Evolutionary conservation across 2,113 vertebrate species (phyloP), one percentile per base, ranked within the genome.

Genomic region (Thalassoma bifasciatum): DNA sequence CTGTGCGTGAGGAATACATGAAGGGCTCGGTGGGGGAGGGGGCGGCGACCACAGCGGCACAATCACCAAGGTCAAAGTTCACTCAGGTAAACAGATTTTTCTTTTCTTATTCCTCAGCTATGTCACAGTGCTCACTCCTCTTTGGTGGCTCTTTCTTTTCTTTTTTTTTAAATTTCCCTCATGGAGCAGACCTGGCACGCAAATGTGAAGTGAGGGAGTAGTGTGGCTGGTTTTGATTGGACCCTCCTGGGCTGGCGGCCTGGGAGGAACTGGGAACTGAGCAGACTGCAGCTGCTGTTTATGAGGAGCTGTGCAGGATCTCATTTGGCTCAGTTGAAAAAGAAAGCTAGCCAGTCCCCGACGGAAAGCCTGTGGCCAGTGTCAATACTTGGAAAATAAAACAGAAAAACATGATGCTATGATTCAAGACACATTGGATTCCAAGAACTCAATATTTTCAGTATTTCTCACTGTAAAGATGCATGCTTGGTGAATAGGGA

Each of bases 1-100:
- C 71, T 65, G 61, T 60, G 86, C 59, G 75, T 77, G 84, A 91
- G 85, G 92, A 93, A 92, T 93, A 93, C 91, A 94, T 94, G 94
- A 93, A 89, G 92, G 89, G 79, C 80, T 51, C 91, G 90, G 90
- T 51, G 77, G 81, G 87, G 90, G 86, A 75, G 83, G 92, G 85
- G 88, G 76, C 62, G 78, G 78, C 80, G 46, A 90, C 81, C 77
- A 78, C 72, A 84, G 72, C 68, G 36, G 50, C 76, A 75, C 61
- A 49, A 74, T 82, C 75, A 75, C 69, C 57, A 38, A 85, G 86
- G 81, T 87, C 88, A 84, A 70, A 86, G 85, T 82, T 85, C 85
- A 73, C 79, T 67, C 92, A 93, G 93, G 94, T 94, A 87, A 86
- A 88, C 42, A 8, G 26, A 71, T 70, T 56, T 54, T 10, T 73